These are phyloP conservation scores for Trisateles emortualis DNA, from an alignment of 2,888 invertebrate genomes.

Conservation along the genomic window DNA sequence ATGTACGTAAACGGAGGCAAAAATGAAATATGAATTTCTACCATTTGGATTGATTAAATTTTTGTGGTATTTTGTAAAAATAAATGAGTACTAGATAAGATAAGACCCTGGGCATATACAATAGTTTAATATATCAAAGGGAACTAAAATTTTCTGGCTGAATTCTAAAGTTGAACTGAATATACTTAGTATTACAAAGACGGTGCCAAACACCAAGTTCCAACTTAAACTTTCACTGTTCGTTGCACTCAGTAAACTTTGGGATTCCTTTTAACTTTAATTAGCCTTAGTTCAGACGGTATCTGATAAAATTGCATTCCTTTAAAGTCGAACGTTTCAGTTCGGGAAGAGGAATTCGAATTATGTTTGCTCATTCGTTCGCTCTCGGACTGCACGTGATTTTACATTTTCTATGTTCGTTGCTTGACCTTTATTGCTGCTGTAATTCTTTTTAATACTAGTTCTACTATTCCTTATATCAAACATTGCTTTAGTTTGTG, in stretches of 20 bases:
- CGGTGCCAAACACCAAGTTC: constrained; percentile 34
- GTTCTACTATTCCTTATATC: too few relatives aligned
- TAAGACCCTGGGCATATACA: too few relatives aligned
- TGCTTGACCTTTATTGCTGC: not conserved
- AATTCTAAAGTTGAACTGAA: constrained; percentile 9
- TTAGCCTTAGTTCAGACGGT: constrained; percentile 57
- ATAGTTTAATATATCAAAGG: too few relatives aligned
- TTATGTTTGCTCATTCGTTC: constrained; percentile 43
- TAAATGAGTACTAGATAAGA: too few relatives aligned
- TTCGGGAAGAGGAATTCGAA: constrained; percentile 36
- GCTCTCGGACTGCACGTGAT: constrained; percentile 28
- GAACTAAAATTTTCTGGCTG: not conserved
- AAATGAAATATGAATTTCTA: too few relatives aligned
- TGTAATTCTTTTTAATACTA: not conserved
- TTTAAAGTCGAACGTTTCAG: constrained; percentile 33
- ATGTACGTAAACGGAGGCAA: too few relatives aligned
- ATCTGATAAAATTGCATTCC: constrained; percentile 72
- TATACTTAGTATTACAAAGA: constrained; percentile 10
- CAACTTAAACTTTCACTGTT: constrained; percentile 52
- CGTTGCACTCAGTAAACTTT: constrained; percentile 47
- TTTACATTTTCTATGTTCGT: constrained; percentile 23
- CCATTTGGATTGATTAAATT: too few relatives aligned
- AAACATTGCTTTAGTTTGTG: too few relatives aligned
- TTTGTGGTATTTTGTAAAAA: too few relatives aligned
- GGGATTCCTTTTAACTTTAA: constrained; percentile 62